Percentiles rank a stretch among this genome's conserved stretches.
phyloP scores from a whole-genome alignment of 2,113 vertebrate genomes.

The Hylia prasina region DNA sequence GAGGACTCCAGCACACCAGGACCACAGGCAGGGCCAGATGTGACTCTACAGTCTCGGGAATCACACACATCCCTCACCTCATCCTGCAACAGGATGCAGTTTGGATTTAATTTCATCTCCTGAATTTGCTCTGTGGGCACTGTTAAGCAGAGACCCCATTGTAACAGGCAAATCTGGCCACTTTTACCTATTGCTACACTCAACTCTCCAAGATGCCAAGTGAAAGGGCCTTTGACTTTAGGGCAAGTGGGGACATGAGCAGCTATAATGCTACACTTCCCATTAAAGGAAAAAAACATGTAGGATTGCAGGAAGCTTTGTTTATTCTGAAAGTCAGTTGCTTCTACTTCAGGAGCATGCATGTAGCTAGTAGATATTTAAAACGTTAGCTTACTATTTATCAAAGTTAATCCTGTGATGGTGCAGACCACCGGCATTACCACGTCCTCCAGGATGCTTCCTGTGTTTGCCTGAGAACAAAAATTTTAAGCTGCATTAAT shows the following conservation, averaged over 20 bases:
- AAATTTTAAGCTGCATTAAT: background rate
- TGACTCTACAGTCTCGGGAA: slow-evolving; percentile 69
- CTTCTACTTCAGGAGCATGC: background rate
- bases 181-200: background rate
- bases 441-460: slow-evolving; percentile 91
- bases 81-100: rapidly evolving
- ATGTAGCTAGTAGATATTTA: rapidly evolving
- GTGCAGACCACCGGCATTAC: slow-evolving; percentile 92
- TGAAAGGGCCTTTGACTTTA: background rate
- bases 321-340: background rate
- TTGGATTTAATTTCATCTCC: rapidly evolving
- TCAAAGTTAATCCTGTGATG: slow-evolving; percentile 95
- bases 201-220: background rate
- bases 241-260: rapidly evolving
- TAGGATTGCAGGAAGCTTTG: rapidly evolving
- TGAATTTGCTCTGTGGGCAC: background rate
- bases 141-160: rapidly evolving
- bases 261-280: background rate
- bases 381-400: slow-evolving; percentile 83
- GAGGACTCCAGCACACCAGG: slow-evolving; percentile 70
- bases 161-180: background rate
- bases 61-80: background rate
- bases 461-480: slow-evolving; percentile 84
- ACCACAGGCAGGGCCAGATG: slow-evolving; percentile 29
- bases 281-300: rapidly evolving